A percentile compares a stretch with the other conserved stretches of the same genome.
These are phyloP conservation scores for Leiothrix lutea DNA, from an alignment of 2,113 vertebrate species.

Conservation along the genomic window DNA sequence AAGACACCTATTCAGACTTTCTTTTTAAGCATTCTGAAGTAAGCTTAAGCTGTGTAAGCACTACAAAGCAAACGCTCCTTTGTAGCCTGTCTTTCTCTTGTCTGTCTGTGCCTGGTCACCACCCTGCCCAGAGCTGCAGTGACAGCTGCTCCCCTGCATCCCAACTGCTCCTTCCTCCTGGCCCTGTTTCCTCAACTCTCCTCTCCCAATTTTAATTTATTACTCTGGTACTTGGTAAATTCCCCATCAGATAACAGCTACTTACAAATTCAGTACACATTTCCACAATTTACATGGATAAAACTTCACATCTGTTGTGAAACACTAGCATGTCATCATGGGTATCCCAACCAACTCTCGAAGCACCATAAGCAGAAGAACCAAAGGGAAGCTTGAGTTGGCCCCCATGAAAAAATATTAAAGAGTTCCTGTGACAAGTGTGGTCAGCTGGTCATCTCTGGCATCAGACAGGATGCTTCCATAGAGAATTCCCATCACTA, in stretches of 20 bases:
- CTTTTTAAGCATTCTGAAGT: background rate
- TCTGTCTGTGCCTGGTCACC: background rate
- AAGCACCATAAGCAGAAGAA: background rate
- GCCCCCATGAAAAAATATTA: background rate
- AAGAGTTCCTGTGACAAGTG: background rate
- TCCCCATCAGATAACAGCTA: background rate
- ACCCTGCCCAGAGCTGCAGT: background rate
- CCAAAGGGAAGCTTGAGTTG: background rate
- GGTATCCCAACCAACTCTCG: background rate
- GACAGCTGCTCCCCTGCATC: background rate
- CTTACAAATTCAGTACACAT: background rate
- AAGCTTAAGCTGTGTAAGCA: background rate
- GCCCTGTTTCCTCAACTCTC: background rate
- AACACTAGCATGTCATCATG: fast-evolving
- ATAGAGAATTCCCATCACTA: background rate
- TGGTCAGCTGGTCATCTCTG: fast-evolving
- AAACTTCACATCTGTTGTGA: background rate
- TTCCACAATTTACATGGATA: background rate
- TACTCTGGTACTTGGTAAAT: background rate
- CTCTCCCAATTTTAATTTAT: background rate
- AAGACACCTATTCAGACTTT: background rate
- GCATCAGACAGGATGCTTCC: background rate
- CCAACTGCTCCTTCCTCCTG: background rate
- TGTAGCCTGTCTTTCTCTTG: background rate
- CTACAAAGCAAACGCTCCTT: background rate